Conservation (phyloP, 2,888 invertebrate genomes). For the Nomada fucata region DNA sequence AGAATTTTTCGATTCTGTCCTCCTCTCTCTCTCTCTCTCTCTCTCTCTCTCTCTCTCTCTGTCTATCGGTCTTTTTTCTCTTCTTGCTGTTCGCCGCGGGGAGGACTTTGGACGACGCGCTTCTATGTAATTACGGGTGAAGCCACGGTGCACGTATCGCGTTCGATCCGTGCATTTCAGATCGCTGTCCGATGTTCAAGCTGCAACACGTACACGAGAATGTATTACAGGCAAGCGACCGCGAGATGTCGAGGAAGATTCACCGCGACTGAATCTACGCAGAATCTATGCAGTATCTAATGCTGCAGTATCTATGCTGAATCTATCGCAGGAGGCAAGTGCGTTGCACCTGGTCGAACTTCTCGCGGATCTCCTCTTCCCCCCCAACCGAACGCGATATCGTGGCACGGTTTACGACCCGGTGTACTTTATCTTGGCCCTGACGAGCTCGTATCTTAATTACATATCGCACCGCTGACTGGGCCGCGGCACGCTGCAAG, state of each 20-base stretch:
- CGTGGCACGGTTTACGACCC: constrained; percentile 50
- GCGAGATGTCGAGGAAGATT: constrained; percentile 26
- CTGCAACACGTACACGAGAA: constrained; percentile 44
- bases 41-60: too few species aligned
- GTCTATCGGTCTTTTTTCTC: neutral
- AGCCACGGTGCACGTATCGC: neutral
- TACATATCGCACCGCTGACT: constrained; percentile 64
- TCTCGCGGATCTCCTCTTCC: constrained; percentile 26
- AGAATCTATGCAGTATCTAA: neutral
- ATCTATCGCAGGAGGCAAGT: neutral
- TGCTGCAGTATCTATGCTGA: neutral
- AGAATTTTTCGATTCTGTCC: neutral
- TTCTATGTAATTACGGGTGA: neutral
- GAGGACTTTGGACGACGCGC: too few species aligned
- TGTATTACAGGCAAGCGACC: constrained; percentile 5
- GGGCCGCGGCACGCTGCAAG: constrained; percentile 23
- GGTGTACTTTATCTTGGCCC: constrained; percentile 63
- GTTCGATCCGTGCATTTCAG: too few species aligned
- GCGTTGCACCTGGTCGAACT: constrained; percentile 58
- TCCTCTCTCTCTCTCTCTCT: too few species aligned
- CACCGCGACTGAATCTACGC: constrained; percentile 16
- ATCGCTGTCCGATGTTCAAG: neutral
- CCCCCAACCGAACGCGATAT: constrained; percentile 41
- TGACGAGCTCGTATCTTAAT: constrained; percentile 71
- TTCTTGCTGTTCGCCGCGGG: neutral